Evolutionary conservation across 2,888 invertebrate species (phyloP), one percentile per base, ranked within the genome.

Genomic region (Nebria salina): DNA sequence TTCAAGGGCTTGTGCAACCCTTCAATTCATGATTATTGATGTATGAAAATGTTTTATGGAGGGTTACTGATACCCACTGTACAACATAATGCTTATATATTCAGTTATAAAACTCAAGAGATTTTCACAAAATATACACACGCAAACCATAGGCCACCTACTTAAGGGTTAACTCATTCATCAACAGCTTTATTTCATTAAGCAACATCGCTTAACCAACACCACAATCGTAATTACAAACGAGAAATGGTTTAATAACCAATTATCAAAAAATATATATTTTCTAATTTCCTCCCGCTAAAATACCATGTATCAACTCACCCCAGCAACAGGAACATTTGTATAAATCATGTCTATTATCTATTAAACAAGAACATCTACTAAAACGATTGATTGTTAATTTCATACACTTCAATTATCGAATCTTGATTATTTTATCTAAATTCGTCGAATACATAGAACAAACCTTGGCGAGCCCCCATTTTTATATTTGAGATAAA

Each of bases 1-100:
- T 75, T 72, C 72, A 72, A 41, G 54, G 70, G 74, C 77, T 54
- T 26, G 34, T 72, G 74, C 73, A 82, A 80, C 83, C 83, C 83
- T 82, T 83, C 82, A 73, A 76, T 83, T 82, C 66, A 78, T 70
- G 79, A 68, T 82, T 78, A 76, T 73, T 82, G 68, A 81, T 81
- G 82, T 82, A 82, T 77, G 77, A 83, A 83, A 82, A 79, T 78
- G 78, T 78, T 78, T 78, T 65, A 13, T 13, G 68, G 66, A 79
- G 79, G 68, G 79, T 65, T 68, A 79, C 75, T 79, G 79, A 79
- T 79, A 79, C 34, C 34, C 34, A 34, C 4, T 34, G 7, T 13
- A 54, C 13, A 54, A 54, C 13, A 54, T 54, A 54, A 13, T 5
- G 54, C 54, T 7, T 54, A 43, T 43, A 43, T 9, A 54, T 54